Evolutionary conservation across 92 coral and sea anemone genomes (phyloP).

Genomic region (Micromussa lordhowensis): DNA sequence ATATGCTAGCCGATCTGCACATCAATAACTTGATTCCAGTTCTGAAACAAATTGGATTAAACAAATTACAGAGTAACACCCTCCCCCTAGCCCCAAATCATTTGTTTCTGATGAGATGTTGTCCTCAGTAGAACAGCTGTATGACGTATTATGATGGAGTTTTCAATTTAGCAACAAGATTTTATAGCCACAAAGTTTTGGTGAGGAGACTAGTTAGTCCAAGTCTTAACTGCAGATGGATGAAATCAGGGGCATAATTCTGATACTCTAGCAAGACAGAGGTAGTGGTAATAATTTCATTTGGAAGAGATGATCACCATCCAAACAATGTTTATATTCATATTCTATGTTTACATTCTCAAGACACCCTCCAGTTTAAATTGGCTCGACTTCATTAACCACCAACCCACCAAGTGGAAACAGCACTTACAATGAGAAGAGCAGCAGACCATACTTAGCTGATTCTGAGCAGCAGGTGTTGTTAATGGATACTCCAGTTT

Average conservation of each 20-base stretch:
- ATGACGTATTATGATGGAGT: background rate
- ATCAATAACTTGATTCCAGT: background rate
- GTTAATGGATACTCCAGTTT: slow-evolving; percentile 56
- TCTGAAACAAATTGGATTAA: slow-evolving; percentile 9
- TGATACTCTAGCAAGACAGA: too few species aligned
- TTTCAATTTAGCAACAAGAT: background rate
- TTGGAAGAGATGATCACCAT: too few species aligned
- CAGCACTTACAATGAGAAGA: slow-evolving; percentile 4
- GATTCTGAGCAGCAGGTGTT: slow-evolving; percentile 44
- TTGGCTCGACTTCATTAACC: too few species aligned
- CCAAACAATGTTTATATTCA: too few species aligned
- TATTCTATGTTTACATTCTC: too few species aligned
- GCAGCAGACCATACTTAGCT: slow-evolving; percentile 53
- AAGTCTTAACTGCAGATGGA: too few species aligned
- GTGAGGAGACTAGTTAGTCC: too few species aligned
- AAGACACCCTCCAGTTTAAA: too few species aligned
- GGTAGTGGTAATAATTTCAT: too few species aligned
- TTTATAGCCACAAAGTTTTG: too few species aligned
- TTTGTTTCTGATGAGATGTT: background rate
- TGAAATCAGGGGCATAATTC: too few species aligned
- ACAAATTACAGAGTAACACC: background rate
- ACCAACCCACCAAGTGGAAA: background rate
- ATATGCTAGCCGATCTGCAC: too few species aligned
- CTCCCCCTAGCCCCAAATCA: background rate
- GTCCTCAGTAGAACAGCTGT: background rate